Percentiles rank a stretch among this genome's conserved stretches.
Conservation (phyloP, 2,797 vertebrate species). For the Sebastes trivittatus region DNA sequence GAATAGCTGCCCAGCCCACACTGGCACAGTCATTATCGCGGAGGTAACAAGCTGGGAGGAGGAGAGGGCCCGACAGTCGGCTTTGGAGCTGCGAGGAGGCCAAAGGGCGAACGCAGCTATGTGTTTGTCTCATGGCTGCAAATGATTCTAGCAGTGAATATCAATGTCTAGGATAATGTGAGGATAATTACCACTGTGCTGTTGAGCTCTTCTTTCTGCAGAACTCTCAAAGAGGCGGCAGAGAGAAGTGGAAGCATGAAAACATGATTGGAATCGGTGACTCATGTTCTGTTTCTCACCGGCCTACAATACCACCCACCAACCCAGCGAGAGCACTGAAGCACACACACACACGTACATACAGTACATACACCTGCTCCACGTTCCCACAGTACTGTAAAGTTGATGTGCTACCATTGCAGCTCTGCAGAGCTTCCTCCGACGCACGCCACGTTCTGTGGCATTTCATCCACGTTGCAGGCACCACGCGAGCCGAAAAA, state of each 20-base stretch:
- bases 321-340: not conserved
- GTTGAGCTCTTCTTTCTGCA: conserved; percentile 3
- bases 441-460: not conserved
- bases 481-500: not conserved
- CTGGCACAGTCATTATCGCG: conserved; percentile 15
- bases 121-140: conserved; percentile 31
- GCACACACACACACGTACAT: not conserved
- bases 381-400: not conserved
- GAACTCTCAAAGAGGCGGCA: conserved; percentile 1
- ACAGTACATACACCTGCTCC: not conserved
- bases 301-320: conserved; percentile 46
- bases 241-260: conserved; percentile 9
- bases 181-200: conserved; percentile 16
- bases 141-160: conserved; percentile 15
- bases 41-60: conserved; percentile 20
- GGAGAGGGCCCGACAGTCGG: not conserved
- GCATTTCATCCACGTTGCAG: not conserved
- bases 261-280: conserved; percentile 47
- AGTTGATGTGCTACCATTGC: conserved; percentile 12
- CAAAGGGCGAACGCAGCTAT: not conserved
- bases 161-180: conserved; percentile 14
- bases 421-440: conserved; percentile 19
- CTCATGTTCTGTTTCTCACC: conserved; percentile 59
- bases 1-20: conserved; percentile 41
- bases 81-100: not conserved